These are phyloP conservation scores for Amphiprion ocellaris DNA, from an alignment of 2,113 vertebrate species.

Conservation along the genomic window DNA sequence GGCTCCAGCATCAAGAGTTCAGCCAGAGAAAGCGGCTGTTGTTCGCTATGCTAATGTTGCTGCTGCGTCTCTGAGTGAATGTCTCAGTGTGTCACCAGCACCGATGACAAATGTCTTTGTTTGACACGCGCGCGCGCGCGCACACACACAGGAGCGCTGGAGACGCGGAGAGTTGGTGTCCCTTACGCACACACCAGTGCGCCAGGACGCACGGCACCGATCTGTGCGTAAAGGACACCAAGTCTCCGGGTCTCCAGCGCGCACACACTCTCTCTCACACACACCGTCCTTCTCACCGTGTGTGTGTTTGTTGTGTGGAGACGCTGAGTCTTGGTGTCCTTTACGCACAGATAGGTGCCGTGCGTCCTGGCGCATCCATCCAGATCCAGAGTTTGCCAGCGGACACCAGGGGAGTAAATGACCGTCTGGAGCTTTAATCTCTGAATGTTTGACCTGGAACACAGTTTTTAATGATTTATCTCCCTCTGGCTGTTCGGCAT, in stretches of 20 bases:
- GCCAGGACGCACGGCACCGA: slow-evolving; percentile 36
- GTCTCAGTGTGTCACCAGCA: slow-evolving; percentile 60
- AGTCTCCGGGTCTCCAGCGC: not conserved
- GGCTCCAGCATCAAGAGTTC: slow-evolving; percentile 26
- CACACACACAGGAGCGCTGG: not conserved
- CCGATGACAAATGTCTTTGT: slow-evolving; percentile 68
- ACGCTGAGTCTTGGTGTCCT: slow-evolving; percentile 16
- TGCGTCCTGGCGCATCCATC: slow-evolving; percentile 43
- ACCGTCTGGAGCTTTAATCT: not conserved
- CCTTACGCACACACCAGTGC: not conserved
- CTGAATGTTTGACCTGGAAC: not conserved
- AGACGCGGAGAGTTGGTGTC: too few relatives aligned
- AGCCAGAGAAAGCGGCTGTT: slow-evolving; percentile 65
- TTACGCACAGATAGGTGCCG: slow-evolving; percentile 34
- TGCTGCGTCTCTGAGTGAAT: slow-evolving; percentile 41
- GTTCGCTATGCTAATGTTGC: slow-evolving; percentile 68
- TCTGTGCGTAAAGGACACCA: slow-evolving; percentile 46
- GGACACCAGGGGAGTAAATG: not conserved
- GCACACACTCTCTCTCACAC: not conserved
- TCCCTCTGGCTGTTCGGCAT: not conserved
- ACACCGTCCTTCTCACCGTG: not conserved
- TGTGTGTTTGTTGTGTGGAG: too few relatives aligned
- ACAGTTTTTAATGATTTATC: not conserved
- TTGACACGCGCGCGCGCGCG: not conserved
- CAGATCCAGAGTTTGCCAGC: not conserved